Evolutionary conservation across 2,888 invertebrate genomes (phyloP).

Genomic region (Drosophila aldrichi): DNA sequence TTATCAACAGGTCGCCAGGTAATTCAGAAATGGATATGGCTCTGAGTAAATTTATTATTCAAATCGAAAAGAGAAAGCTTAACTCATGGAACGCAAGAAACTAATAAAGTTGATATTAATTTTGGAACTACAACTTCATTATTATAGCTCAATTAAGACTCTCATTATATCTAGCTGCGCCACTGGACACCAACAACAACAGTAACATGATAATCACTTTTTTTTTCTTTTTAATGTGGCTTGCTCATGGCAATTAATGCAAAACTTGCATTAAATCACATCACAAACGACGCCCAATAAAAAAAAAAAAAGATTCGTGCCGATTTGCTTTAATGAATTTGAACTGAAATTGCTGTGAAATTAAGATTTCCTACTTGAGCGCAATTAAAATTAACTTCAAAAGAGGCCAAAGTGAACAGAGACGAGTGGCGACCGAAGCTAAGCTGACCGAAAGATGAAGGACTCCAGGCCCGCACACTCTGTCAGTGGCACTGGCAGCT

Average conservation of each 20-base stretch:
- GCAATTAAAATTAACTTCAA: conserved; percentile 78
- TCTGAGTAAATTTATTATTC: background rate
- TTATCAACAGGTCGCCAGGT: background rate
- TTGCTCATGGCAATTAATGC: conserved; percentile 57
- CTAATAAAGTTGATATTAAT: background rate
- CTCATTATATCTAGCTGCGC: conserved; percentile 13
- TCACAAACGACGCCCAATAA: conserved; percentile 37
- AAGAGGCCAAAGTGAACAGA: conserved; percentile 41
- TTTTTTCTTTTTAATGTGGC: conserved; percentile 7
- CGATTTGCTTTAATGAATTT: conserved; percentile 63
- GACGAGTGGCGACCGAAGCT: conserved; percentile 18
- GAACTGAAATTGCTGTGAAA: conserved; percentile 69
- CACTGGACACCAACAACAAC: conserved; percentile 42
- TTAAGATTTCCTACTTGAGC: conserved; percentile 79
- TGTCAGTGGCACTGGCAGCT: conserved; percentile 33
- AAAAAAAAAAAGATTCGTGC: conserved; percentile 57
- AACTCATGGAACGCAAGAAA: background rate
- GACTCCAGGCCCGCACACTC: conserved; percentile 23
- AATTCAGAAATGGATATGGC: background rate
- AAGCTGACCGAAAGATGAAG: conserved; percentile 36
- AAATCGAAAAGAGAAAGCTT: conserved; percentile 1
- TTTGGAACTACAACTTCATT: background rate
- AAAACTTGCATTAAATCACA: conserved; percentile 61
- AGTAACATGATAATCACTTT: conserved; percentile 23
- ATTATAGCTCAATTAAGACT: conserved; percentile 30